A percentile compares a stretch with the other conserved stretches of the same genome.
These are phyloP conservation scores for Hirtodrosophila histrioides DNA, from an alignment of 2,888 invertebrate species.

Conservation along the genomic window DNA sequence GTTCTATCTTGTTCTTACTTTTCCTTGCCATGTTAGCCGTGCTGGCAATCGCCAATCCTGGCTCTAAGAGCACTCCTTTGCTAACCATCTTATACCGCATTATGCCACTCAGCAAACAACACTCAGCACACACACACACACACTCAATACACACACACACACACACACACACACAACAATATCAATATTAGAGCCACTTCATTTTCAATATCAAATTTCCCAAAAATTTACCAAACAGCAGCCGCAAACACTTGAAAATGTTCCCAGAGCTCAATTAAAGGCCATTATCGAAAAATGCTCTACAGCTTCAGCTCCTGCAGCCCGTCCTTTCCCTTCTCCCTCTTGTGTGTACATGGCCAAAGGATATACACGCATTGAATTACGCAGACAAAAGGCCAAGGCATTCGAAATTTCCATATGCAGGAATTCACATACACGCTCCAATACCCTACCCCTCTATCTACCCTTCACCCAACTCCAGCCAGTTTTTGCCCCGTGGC, in stretches of 20 bases:
- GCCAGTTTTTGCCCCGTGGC: slow-evolving; percentile 28
- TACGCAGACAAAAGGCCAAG: slow-evolving; percentile 65
- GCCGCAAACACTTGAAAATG: slow-evolving; percentile 77
- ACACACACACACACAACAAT: slow-evolving; percentile 12
- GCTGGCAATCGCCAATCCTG: background rate
- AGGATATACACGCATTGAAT: slow-evolving; percentile 75
- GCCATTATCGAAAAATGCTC: slow-evolving; percentile 64
- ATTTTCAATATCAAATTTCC: slow-evolving; percentile 74
- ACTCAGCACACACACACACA: slow-evolving; percentile 2
- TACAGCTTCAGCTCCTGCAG: background rate
- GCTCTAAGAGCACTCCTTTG: slow-evolving; percentile 10
- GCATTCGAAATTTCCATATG: slow-evolving; percentile 69
- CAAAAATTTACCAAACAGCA: slow-evolving; percentile 59
- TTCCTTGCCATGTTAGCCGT: too few species aligned
- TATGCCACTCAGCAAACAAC: slow-evolving; percentile 55
- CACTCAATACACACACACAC: slow-evolving; percentile 14
- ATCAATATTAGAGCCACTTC: slow-evolving; percentile 55
- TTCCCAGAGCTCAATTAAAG: slow-evolving; percentile 79
- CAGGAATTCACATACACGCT: slow-evolving; percentile 57
- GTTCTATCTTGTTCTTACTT: too few species aligned
- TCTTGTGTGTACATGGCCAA: slow-evolving; percentile 61
- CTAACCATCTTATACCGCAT: slow-evolving; percentile 44
- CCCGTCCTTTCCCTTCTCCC: background rate
- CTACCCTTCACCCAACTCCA: background rate
- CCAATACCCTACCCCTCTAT: background rate